Base-by-base conservation (phyloP, 2,113 vertebrate genomes). In the Notarius lentiginosus region DNA sequence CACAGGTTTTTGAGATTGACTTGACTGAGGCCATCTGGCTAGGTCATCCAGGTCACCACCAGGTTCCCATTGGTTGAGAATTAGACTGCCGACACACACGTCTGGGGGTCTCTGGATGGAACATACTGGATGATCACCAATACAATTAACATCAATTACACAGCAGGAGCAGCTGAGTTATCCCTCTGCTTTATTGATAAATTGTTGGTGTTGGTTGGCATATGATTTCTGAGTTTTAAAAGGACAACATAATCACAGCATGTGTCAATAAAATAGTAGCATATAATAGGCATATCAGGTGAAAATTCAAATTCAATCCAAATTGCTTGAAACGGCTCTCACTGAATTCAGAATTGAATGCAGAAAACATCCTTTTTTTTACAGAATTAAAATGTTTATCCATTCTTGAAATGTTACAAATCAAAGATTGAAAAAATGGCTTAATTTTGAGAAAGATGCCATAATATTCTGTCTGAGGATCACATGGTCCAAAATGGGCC, bases 131-230 rank as follows among this genome's bases (percentile, higher is more conserved):
- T 63, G 49, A 14, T 24, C 0, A 65, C 81, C 86, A 85, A 61
- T 24, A 65, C 79, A 88, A 79, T 88, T 87, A 87, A 79, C 85
- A 85, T 88, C 89, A 84, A 82, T 87, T 87, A 82, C 82, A 85
- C 77, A 85, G 85, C 61, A 49, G 8, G 27, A n/a, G 56, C 34
- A 77, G 79, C 83, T 77, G 77, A 86, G 51, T 82, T 60, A 73
- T 47, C 20, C 20, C 61, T 87, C 8, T 12, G 17, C 24, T 82
- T 79, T 79, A 20, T 41, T 61, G 7, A 63, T 82, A 80, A 41
- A 58, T 24, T 24, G 30, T 61, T 61, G 58, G 81, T 55, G 47
- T 87, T 24, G 72, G 15, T 79, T 55, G 20, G 27, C 22, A 41
- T 20, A 34, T 51, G 12, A 61, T 27, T 30, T 30, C 34, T 18